Percentiles rank a stretch among this genome's conserved stretches.
Conservation (phyloP, 2,113 vertebrate genomes). For the Hiodon tergisus region DNA sequence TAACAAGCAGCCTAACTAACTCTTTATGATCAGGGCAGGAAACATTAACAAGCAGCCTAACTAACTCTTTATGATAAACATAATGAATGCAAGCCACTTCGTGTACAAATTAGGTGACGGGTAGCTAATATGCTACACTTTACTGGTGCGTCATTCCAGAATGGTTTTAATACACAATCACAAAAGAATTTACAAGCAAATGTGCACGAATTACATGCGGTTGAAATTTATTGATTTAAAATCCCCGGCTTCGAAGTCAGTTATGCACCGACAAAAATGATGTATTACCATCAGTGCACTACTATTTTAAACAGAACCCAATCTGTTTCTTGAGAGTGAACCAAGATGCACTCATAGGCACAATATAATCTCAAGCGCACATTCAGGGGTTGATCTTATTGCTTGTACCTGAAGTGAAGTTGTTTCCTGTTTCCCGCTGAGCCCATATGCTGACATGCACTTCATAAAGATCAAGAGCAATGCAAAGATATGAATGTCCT, state of each 20-base stretch:
- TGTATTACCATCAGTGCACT: background rate
- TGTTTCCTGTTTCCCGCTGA: background rate
- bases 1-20: too few species aligned
- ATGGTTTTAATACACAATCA: too few species aligned
- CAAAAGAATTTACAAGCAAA: too few species aligned
- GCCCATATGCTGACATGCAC: background rate
- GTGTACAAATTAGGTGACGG: too few species aligned
- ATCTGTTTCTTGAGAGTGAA: slow-evolving; percentile 2
- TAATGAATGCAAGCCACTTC: too few species aligned
- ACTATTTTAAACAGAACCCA: slow-evolving; percentile 2
- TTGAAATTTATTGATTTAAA: background rate
- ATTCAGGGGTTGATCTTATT: background rate
- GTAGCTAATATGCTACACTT: too few species aligned
- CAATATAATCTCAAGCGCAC: background rate
- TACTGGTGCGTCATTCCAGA: too few species aligned
- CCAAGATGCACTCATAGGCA: background rate
- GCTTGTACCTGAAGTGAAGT: background rate
- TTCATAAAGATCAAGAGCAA: background rate
- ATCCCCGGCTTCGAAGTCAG: background rate
- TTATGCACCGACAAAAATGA: background rate
- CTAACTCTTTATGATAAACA: too few species aligned
- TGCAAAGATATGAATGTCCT: background rate
- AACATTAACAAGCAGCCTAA: too few species aligned
- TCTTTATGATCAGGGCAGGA: too few species aligned
- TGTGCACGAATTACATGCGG: too few species aligned